Evolutionary conservation across 2,113 vertebrate species (phyloP), one percentile per base, ranked within the genome.

Genomic region (Zapornia atra): DNA sequence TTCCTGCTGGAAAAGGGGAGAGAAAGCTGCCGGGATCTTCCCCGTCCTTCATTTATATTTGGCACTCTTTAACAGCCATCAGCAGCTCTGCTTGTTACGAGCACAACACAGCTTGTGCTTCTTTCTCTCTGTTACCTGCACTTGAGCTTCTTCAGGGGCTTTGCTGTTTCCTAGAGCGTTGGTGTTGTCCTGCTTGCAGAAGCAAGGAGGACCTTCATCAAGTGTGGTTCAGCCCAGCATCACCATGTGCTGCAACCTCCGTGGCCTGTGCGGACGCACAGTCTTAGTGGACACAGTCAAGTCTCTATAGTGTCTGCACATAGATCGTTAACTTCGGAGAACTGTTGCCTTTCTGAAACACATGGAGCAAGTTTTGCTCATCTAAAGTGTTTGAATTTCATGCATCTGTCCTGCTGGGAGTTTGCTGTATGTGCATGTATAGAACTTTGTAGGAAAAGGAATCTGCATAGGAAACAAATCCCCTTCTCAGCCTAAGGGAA

Each of bases 261-360:
- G 0, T 1, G 22, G 36, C 51, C 36, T 18, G 12, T 14, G 20
- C 6, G 44, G 46, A 82, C 1, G 1, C 40, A 11, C 4, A 1
- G 44, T 48, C 36, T 64, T 31, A 22, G 44, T 15, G 51, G n/a
- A 25, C 40, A 21, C n/a, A 17, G n/a, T 5, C 8, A 24, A 33
- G 19, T 28, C 54, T 53, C 42, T 33, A 7, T 2, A 26, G 25
- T 38, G 21, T 25, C 16, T 14, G 11, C 16, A 5, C 11, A 6
- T 6, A 19, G 56, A 21, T 57, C 9, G 4, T 12, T 25, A 6
- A 29, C 63, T 82, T 12, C 21, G n/a, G 38, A 77, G 64, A 75
- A 18, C 14, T 2, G 29, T 56, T 31, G 18, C 59, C 24, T n/a
- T 53, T 46, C 88, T 69, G 71, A 86, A 81, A 36, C 15, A 5